A percentile compares a stretch with the other conserved stretches of the same genome.
These are phyloP conservation scores for Argyresthia albistria DNA, from an alignment of 2,888 invertebrate genomes.

Conservation along the genomic window DNA sequence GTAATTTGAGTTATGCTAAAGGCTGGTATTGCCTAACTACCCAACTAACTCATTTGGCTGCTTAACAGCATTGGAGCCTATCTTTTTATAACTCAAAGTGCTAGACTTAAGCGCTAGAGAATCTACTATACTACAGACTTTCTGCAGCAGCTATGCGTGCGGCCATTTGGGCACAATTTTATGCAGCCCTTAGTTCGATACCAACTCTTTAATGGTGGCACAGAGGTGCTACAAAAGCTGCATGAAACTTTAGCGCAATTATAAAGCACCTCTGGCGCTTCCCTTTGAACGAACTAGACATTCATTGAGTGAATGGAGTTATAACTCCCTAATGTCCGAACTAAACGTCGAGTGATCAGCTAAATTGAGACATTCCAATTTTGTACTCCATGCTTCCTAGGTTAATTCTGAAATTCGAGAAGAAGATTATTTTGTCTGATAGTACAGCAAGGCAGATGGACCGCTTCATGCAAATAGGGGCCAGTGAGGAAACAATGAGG, in stretches of 20 bases:
- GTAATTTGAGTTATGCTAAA: too few species aligned
- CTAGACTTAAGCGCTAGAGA: background rate
- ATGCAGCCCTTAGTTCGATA: background rate
- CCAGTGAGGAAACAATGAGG: constrained; percentile 45
- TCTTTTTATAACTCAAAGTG: background rate
- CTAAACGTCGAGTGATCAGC: too few species aligned
- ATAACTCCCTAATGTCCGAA: too few species aligned
- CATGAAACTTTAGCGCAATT: background rate
- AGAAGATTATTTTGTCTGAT: too few species aligned
- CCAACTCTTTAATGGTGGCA: background rate
- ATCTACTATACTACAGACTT: background rate
- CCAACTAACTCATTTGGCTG: background rate
- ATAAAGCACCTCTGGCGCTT: background rate
- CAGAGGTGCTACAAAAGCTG: background rate
- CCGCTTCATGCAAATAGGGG: constrained; percentile 52
- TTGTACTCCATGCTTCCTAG: too few species aligned
- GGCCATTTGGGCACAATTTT: background rate
- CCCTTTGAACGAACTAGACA: too few species aligned
- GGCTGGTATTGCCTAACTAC: too few species aligned
- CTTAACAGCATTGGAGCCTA: background rate
- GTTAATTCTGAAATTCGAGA: too few species aligned
- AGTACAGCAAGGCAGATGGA: constrained; percentile 28
- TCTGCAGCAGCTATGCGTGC: background rate
- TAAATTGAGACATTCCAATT: too few species aligned
- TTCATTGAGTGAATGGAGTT: too few species aligned